Evolutionary conservation across 2,888 invertebrate genomes (phyloP).

Genomic region (Dasysyrphus albostriatus): DNA sequence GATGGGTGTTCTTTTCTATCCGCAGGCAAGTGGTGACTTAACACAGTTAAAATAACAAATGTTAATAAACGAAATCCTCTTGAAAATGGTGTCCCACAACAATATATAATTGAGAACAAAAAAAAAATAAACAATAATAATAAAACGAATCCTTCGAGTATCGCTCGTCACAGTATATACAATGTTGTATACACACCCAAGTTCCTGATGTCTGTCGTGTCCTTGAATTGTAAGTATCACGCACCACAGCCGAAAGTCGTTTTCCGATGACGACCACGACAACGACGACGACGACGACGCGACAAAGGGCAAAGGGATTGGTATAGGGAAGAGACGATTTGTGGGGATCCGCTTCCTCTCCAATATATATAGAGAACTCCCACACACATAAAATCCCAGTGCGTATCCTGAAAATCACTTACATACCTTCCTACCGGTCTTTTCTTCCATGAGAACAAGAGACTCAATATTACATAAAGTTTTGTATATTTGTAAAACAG

Average conservation of each 20-base stretch:
- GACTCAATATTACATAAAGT: not conserved
- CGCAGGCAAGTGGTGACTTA: slow-evolving; percentile 14
- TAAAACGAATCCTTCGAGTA: not conserved
- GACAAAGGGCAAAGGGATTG: not conserved
- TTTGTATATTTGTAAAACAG: not conserved
- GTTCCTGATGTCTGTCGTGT: slow-evolving; percentile 18
- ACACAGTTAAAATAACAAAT: slow-evolving; percentile 23
- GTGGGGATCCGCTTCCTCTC: not conserved
- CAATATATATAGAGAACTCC: not conserved
- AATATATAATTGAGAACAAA: slow-evolving; percentile 3
- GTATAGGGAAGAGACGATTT: not conserved
- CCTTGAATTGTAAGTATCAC: slow-evolving; percentile 28
- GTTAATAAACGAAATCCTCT: slow-evolving; percentile 19
- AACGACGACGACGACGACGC: not conserved
- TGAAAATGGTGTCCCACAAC: not conserved
- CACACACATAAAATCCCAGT: not conserved
- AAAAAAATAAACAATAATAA: not conserved
- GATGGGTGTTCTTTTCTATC: not conserved
- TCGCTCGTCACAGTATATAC: not conserved
- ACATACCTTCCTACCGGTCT: not conserved
- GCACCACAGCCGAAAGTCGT: not conserved
- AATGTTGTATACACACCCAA: not conserved
- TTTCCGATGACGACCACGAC: not conserved
- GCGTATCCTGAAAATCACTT: not conserved
- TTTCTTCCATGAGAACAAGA: not conserved